Percentiles rank a stretch among this genome's conserved stretches.
phyloP scores from a whole-genome alignment of 92 coral and sea anemone genomes.

The Epizoanthus fatuus region DNA sequence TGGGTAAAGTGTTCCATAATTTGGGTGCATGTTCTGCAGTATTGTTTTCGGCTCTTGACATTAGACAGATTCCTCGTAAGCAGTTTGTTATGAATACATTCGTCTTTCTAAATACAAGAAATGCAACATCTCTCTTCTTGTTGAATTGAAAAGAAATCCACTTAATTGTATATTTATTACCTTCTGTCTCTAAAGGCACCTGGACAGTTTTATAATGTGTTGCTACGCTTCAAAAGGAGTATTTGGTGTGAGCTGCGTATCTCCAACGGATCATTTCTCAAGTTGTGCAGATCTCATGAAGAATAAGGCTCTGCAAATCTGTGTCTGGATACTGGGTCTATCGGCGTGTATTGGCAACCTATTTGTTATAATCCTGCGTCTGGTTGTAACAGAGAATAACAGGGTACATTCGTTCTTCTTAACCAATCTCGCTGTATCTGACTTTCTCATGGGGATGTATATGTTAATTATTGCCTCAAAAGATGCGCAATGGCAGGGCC shows the following conservation, averaged over 20 bases:
- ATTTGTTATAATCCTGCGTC: slow-evolving; percentile 73
- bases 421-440: slow-evolving; percentile 83
- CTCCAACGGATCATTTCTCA: slow-evolving; percentile 82
- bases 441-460: slow-evolving; percentile 83
- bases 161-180: neutral
- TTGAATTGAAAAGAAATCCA: too few species aligned
- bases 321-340: slow-evolving; percentile 87
- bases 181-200: slow-evolving; percentile 16
- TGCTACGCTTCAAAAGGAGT: slow-evolving; percentile 75
- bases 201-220: slow-evolving; percentile 70
- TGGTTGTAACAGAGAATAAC: slow-evolving; percentile 73
- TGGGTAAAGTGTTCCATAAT: too few species aligned
- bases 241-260: slow-evolving; percentile 57
- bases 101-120: too few species aligned
- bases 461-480: slow-evolving; percentile 74
- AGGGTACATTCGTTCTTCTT: slow-evolving; percentile 77
- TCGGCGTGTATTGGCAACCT: slow-evolving; percentile 85
- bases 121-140: too few species aligned
- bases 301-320: slow-evolving; percentile 72
- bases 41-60: too few species aligned
- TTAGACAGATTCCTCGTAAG: too few species aligned
- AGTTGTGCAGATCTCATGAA: slow-evolving; percentile 93
- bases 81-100: neutral
- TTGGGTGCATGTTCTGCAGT: too few species aligned
- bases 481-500: slow-evolving; percentile 72